A percentile compares a stretch with the other conserved stretches of the same genome.
Conservation (phyloP, 2,797 vertebrate species). For the Capromys pilorides region DNA sequence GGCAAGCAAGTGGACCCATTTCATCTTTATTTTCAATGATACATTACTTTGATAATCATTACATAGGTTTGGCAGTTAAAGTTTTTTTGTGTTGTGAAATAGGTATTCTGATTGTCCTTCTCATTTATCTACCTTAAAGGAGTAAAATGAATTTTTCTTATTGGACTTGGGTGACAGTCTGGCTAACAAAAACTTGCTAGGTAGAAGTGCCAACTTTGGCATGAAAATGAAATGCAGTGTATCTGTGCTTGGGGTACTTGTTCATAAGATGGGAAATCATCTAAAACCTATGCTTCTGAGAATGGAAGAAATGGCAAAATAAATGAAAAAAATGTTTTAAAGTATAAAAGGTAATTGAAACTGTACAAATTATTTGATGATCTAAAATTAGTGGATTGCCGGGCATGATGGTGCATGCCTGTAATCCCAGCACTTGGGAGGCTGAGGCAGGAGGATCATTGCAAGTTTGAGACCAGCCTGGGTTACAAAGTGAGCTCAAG, state of each 20-base stretch:
- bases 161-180: background rate
- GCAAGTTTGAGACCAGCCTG: too few species aligned
- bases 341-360: background rate
- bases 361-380: background rate
- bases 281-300: background rate
- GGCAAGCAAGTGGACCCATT: background rate
- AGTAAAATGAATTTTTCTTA: background rate
- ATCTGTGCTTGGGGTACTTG: background rate
- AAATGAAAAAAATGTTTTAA: background rate
- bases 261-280: background rate
- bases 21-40: conserved; percentile 9
- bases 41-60: background rate
- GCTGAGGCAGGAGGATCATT: too few species aligned
- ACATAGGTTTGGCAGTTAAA: background rate
- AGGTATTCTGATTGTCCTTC: background rate
- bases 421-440: too few species aligned
- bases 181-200: background rate
- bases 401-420: too few species aligned
- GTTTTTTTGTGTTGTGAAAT: conserved; percentile 2
- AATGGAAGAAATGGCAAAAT: conserved; percentile 24
- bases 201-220: background rate
- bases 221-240: background rate
- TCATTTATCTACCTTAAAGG: background rate
- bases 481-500: too few species aligned
- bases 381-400: background rate